phyloP scores from a whole-genome alignment of 1,140 invertebrate species.

The Parapsyche elsis region DNA sequence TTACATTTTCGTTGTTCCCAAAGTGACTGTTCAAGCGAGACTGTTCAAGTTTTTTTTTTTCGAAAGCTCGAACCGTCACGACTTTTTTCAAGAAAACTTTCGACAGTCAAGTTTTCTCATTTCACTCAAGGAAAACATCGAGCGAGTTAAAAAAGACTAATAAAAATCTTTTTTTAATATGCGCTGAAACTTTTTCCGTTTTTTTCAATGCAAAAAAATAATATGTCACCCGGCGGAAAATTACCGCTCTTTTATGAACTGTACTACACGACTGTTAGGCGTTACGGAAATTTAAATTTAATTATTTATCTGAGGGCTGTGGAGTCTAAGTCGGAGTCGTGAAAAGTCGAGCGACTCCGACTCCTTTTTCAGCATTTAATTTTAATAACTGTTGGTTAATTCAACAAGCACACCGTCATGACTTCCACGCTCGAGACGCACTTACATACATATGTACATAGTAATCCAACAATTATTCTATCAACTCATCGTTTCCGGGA shows the following conservation, averaged over 20 bases:
- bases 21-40: not conserved
- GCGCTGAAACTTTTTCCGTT: not conserved
- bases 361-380: too few species aligned
- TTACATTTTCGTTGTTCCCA: too few species aligned
- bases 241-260: not conserved
- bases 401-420: too few species aligned
- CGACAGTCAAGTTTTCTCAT: constrained; percentile 16
- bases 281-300: not conserved
- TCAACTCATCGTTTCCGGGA: too few species aligned
- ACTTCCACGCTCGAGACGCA: too few species aligned
- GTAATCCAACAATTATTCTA: too few species aligned
- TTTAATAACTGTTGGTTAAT: too few species aligned
- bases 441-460: too few species aligned
- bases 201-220: not conserved
- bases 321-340: too few species aligned
- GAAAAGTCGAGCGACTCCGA: too few species aligned
- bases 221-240: not conserved
- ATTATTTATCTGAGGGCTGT: too few species aligned
- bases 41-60: not conserved
- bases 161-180: constrained; percentile 29
- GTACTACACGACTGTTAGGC: not conserved
- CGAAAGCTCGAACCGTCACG: not conserved
- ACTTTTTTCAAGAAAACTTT: not conserved
- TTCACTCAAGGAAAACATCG: constrained; percentile 20
- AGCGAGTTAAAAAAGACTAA: constrained; percentile 21